These are phyloP conservation scores for Lutraria rhynchaena DNA, from an alignment of 1,140 invertebrate genomes.

Conservation along the genomic window DNA sequence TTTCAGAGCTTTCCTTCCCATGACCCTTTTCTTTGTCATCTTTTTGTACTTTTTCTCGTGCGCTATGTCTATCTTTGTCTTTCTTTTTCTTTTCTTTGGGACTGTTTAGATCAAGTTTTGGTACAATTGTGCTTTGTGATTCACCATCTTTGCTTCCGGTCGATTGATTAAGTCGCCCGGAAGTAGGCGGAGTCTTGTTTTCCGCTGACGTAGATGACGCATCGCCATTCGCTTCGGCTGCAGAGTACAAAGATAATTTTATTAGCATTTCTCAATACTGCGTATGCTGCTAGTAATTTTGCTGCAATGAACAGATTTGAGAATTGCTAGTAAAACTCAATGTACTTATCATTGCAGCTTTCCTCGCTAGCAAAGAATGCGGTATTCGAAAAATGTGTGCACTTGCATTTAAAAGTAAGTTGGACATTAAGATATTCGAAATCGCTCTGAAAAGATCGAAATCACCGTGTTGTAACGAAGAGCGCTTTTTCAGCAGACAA, in stretches of 20 bases:
- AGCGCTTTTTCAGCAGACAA: too few relatives aligned
- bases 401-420: too few relatives aligned
- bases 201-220: too few relatives aligned
- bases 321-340: constrained; percentile 57
- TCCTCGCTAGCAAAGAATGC: constrained; percentile 1
- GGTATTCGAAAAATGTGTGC: too few relatives aligned
- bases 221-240: background rate
- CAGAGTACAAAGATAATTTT: constrained; percentile 40
- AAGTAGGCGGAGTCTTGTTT: too few relatives aligned
- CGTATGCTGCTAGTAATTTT: background rate
- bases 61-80: background rate
- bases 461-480: too few relatives aligned
- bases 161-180: background rate
- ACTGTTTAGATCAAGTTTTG: constrained; percentile 20
- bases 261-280: constrained; percentile 50
- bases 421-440: too few relatives aligned
- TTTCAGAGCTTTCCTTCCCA: background rate
- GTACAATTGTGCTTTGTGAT: background rate
- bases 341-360: background rate
- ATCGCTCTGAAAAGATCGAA: too few relatives aligned
- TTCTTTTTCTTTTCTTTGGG: constrained; percentile 17
- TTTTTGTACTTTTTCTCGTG: background rate
- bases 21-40: constrained; percentile 8
- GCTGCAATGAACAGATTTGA: constrained; percentile 34
- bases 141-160: background rate